Conservation (phyloP, 2,888 invertebrate species). For the Apamea sordens region DNA sequence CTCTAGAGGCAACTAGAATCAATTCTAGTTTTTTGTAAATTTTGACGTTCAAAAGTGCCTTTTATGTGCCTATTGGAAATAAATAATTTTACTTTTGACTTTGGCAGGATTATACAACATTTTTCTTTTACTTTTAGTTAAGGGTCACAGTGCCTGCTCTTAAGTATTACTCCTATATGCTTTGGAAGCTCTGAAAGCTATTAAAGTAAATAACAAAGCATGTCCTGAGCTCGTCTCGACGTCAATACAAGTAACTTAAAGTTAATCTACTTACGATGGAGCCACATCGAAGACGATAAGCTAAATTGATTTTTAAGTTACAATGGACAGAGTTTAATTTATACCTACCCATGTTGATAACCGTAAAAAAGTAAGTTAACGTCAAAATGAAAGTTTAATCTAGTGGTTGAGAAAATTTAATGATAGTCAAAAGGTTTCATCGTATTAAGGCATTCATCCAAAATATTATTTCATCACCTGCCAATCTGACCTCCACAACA, state of each 20-base stretch:
- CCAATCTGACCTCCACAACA: no score
- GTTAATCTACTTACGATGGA: constrained; percentile 45
- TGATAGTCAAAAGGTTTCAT: neutral
- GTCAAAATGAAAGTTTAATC: neutral
- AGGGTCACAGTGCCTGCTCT: neutral
- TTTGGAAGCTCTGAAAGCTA: constrained; percentile 9
- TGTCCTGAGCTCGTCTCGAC: constrained; percentile 3
- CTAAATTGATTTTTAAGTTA: constrained; percentile 43
- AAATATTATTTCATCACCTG: no score
- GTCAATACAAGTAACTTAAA: constrained; percentile 41
- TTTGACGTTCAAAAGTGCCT: no score
- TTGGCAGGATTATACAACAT: neutral
- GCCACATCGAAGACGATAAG: constrained; percentile 25
- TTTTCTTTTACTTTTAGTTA: neutral
- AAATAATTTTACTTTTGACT: no score
- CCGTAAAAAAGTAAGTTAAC: neutral
- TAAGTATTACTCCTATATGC: neutral
- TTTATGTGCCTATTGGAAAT: no score
- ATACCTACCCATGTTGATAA: no score
- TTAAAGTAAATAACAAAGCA: constrained; percentile 29
- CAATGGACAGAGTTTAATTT: constrained; percentile 8
- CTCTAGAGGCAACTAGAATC: neutral
- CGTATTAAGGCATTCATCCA: no score
- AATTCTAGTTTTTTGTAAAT: no score
- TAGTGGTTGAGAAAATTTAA: neutral